Evolutionary conservation across 2,888 invertebrate species (phyloP).

Genomic region (Spilosoma lubricipeda): DNA sequence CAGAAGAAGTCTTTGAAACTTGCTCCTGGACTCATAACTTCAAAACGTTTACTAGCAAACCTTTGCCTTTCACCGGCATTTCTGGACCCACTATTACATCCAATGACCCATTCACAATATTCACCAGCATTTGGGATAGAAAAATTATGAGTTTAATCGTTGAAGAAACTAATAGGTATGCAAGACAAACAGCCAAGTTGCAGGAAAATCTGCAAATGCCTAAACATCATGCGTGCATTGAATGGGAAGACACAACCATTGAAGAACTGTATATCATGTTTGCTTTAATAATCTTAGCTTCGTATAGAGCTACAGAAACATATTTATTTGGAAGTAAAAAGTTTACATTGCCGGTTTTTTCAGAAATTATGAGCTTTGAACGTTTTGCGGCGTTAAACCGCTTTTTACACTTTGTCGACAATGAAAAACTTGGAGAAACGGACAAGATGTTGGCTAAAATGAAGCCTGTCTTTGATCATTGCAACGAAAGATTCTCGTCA

Average conservation of each 20-base stretch:
- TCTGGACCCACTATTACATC: conserved; percentile 6
- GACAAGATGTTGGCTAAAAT: conserved; percentile 10
- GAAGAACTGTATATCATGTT: conserved; percentile 13
- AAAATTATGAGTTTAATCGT: conserved; percentile 15
- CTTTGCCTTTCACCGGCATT: conserved; percentile 4
- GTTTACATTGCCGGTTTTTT: background rate
- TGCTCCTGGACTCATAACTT: conserved; percentile 9
- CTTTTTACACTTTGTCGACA: conserved; percentile 15
- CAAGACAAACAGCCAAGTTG: background rate
- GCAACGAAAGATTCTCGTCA: conserved; percentile 10
- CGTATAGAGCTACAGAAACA: background rate
- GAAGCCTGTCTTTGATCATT: conserved; percentile 12
- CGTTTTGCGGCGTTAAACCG: background rate
- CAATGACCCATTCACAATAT: conserved; percentile 15
- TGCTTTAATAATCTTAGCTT: background rate
- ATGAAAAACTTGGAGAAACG: background rate
- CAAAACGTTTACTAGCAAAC: background rate
- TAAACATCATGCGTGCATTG: background rate
- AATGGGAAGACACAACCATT: conserved; percentile 13
- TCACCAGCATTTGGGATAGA: conserved; percentile 14
- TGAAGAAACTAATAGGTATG: conserved; percentile 16
- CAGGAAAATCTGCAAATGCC: conserved; percentile 1
- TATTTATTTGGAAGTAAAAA: background rate
- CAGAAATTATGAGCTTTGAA: conserved; percentile 6
- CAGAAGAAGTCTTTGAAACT: background rate